A percentile compares a stretch with the other conserved stretches of the same genome.
Conservation (phyloP, 2,113 vertebrate genomes). For the Psettodes erumei region DNA sequence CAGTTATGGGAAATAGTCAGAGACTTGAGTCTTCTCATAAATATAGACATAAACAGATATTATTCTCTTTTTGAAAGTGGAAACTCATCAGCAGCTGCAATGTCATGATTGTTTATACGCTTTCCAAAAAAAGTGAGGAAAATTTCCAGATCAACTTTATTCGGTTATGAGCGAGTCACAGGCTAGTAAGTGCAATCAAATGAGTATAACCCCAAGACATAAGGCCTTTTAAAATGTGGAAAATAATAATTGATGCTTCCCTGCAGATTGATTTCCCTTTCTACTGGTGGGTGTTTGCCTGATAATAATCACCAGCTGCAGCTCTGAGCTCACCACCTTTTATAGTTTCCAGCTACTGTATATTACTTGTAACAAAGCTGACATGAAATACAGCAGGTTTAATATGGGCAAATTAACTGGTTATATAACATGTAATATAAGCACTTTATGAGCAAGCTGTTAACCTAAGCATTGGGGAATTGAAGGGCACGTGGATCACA, state of each 20-base stretch:
- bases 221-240: background rate
- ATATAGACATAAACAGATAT: background rate
- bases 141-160: background rate
- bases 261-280: slow-evolving; percentile 28
- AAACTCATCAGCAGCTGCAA: no score
- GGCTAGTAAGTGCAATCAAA: background rate
- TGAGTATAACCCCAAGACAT: background rate
- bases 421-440: slow-evolving; percentile 63
- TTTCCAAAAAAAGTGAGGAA: background rate
- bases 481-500: slow-evolving; percentile 56
- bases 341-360: slow-evolving; percentile 19
- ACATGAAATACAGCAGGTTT: slow-evolving; percentile 54
- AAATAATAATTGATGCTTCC: slow-evolving; percentile 5
- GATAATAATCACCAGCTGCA: slow-evolving; percentile 27
- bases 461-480: slow-evolving; percentile 46
- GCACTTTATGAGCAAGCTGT: slow-evolving; percentile 57
- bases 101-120: background rate
- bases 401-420: slow-evolving; percentile 53
- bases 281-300: slow-evolving; percentile 7
- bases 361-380: slow-evolving; percentile 39
- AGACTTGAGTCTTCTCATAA: background rate
- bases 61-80: background rate
- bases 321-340: slow-evolving; percentile 27
- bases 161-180: background rate
- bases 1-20: no score